A percentile compares a stretch with the other conserved stretches of the same genome.
These are phyloP conservation scores for Emydura subglobosa DNA, from an alignment of 2,113 vertebrate genomes.

Conservation along the genomic window DNA sequence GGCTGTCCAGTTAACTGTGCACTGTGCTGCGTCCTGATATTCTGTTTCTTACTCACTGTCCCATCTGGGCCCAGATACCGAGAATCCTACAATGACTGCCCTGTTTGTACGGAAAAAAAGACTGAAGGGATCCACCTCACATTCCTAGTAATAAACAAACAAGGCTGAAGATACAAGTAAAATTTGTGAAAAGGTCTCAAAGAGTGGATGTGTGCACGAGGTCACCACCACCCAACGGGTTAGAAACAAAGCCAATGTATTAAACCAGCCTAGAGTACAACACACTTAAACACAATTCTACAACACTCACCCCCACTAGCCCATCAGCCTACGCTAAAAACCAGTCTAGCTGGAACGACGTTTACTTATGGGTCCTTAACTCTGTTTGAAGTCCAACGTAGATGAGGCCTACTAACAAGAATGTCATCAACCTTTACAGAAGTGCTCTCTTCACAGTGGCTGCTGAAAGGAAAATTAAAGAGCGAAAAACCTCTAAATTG, in stretches of 20 bases:
- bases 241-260: background rate
- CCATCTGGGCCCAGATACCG: background rate
- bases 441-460: background rate
- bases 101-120: background rate
- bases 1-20: fast-evolving
- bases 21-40: fast-evolving
- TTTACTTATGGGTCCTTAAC: no score
- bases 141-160: background rate
- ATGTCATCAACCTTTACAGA: background rate
- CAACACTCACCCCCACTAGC: no score
- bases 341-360: no score
- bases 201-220: background rate
- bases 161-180: background rate
- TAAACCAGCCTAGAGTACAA: background rate
- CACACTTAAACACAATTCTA: background rate
- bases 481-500: background rate
- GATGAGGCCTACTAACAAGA: background rate
- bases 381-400: background rate
- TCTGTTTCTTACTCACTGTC: background rate
- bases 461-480: background rate
- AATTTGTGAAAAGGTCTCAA: background rate
- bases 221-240: background rate
- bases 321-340: background rate
- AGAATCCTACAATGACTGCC: background rate
- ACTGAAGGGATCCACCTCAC: background rate